A percentile compares a stretch with the other conserved stretches of the same genome.
Evolutionary conservation across 1,140 invertebrate genomes (phyloP).

Genomic region (Triops cancriformis): DNA sequence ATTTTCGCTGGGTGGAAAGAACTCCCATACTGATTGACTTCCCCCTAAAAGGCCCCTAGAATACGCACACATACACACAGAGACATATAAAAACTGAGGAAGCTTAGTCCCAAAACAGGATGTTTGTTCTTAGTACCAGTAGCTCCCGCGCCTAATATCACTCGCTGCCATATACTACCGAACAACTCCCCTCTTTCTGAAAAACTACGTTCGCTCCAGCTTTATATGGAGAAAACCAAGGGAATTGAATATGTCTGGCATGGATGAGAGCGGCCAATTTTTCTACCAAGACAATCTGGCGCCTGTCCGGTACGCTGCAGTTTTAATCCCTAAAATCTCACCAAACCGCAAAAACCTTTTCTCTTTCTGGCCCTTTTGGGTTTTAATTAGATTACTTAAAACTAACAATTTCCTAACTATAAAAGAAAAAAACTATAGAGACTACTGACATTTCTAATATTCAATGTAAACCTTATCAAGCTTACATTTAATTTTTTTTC

Average conservation of each 20-base stretch:
- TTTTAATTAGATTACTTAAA: background rate
- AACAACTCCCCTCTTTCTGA: background rate
- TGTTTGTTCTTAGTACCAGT: slow-evolving; percentile 9
- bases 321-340: background rate
- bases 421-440: too few species aligned
- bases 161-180: background rate
- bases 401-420: too few species aligned
- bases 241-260: background rate
- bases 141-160: slow-evolving; percentile 8
- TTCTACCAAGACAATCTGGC: background rate
- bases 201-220: background rate
- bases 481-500: too few species aligned
- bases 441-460: too few species aligned
- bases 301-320: background rate
- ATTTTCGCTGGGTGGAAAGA: too few species aligned
- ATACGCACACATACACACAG: too few species aligned
- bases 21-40: background rate
- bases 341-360: background rate
- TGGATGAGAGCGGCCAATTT: background rate
- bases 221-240: background rate
- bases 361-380: background rate
- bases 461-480: too few species aligned
- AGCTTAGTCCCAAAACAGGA: background rate
- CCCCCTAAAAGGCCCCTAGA: background rate
- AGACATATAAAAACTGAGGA: background rate